Evolutionary conservation across 35 echinoderm and acorn worm genomes (phyloP), one percentile per base, ranked within the genome.

Genomic region (Ptychodera flava): DNA sequence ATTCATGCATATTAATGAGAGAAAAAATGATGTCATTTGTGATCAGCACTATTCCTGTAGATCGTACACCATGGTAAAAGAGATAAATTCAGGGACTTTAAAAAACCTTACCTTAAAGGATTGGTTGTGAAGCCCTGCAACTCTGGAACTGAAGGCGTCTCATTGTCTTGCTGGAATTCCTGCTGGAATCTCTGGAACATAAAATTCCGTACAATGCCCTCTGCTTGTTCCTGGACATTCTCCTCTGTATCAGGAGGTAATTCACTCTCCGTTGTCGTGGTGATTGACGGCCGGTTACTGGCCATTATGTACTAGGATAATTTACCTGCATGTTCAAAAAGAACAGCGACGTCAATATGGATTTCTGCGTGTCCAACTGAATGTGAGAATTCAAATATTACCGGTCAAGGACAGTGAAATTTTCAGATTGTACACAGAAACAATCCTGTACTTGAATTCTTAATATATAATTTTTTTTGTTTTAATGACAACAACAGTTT

Each of bases 101-200:
- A n/a, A n/a, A n/a, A n/a, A n/a, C 30, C 85, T 89, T 83, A 99
- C 96, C 96, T 99, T 33, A 99, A 79, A 16, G 96, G 96, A 88
- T 97, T 87, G 28, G 79, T 75, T 35, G 88, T 83, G 79, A 90
- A 92, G 0, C 85, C 79, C 28, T 88, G 88, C 35, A 99, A 92
- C 16, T 99, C 96, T 75, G 93, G 88, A 33, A 99, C 35, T 35
- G 89, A 92, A 2, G 96, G 96, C 30, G 96, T 99, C 2, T 90
- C 78, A 16, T 86, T 87, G 22, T 91, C 83, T 30, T 78, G 83
- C 52, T 93, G 92, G 90, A 99, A 90, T 36, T 94, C 96, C 88
- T 92, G 91, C 34, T 94, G 88, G 38, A 92, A 85, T 32, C 96
- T 88, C 36, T 94, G 92, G 32, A 90, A 94, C 78, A 97, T 92